These are phyloP conservation scores for Esox lucius DNA, from an alignment of 2,797 vertebrate species.

Conservation along the genomic window DNA sequence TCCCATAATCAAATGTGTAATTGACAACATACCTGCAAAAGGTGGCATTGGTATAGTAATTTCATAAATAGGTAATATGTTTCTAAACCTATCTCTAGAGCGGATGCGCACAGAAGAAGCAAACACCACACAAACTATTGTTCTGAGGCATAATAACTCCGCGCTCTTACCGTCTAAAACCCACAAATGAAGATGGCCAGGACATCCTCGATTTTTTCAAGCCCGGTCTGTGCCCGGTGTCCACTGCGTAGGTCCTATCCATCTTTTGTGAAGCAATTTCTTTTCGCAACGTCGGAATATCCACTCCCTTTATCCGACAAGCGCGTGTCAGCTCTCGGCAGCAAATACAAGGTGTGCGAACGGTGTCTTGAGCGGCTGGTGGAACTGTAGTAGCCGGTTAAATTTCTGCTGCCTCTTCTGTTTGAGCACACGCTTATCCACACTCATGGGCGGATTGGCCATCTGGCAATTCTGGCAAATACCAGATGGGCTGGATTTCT, in stretches of 20 bases:
- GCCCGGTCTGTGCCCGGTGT: conserved; percentile 92
- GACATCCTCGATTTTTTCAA: conserved; percentile 98
- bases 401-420: not conserved
- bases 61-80: not conserved
- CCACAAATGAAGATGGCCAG: conserved; percentile 98
- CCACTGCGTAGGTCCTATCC: conserved; percentile 94
- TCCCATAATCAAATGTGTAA: not conserved
- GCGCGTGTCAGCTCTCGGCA: not conserved
- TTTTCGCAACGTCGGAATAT: conserved; percentile 6
- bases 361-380: not conserved
- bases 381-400: not conserved
- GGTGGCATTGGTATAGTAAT: not conserved
- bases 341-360: not conserved
- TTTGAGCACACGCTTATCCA: conserved; percentile 8
- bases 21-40: not conserved
- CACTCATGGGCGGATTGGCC: not conserved
- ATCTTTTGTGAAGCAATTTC: conserved; percentile 68
- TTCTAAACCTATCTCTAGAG: not conserved
- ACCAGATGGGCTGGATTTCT: too few relatives aligned
- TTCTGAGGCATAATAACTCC: not conserved
- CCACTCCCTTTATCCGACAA: not conserved
- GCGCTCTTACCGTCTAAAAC: conserved; percentile 89
- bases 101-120: not conserved
- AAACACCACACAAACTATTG: not conserved
- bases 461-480: too few relatives aligned